phyloP scores from a whole-genome alignment of 2,113 vertebrate genomes.

The Austrofundulus limnaeus region DNA sequence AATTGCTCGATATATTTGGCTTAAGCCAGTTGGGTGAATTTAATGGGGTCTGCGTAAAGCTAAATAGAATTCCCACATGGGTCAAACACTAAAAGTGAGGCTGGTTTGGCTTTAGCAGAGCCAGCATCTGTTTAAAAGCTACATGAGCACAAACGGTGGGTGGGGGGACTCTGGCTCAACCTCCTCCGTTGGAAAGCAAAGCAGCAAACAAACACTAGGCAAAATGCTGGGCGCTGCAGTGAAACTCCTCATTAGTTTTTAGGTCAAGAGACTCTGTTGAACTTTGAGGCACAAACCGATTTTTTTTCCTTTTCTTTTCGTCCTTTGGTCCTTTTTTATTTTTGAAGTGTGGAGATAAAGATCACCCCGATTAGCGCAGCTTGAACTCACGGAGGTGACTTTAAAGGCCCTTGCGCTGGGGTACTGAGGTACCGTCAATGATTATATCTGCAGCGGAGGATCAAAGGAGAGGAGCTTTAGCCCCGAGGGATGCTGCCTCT shows the following conservation, averaged over 20 bases:
- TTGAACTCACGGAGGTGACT: constrained; percentile 53
- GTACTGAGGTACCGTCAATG: constrained; percentile 50
- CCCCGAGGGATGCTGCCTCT: constrained; percentile 58
- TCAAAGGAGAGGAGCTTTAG: constrained; percentile 68
- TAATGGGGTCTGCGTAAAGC: constrained; percentile 73
- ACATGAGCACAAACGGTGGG: constrained; percentile 41
- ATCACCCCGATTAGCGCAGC: constrained; percentile 67
- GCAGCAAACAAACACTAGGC: constrained; percentile 60
- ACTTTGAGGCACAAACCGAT: constrained; percentile 47
- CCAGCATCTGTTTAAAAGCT: constrained; percentile 78
- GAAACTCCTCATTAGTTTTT: constrained; percentile 62
- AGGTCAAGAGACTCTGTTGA: constrained; percentile 40
- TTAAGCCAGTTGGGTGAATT: constrained; percentile 65
- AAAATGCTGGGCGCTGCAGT: constrained; percentile 27
- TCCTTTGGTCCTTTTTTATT: constrained; percentile 23
- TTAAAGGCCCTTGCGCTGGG: constrained; percentile 34
- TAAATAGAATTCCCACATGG: constrained; percentile 76
- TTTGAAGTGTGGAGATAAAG: constrained; percentile 73
- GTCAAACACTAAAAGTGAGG: constrained; percentile 75
- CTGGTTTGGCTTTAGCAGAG: constrained; percentile 72
- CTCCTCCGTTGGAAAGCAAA: constrained; percentile 33
- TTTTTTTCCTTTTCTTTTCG: constrained; percentile 26
- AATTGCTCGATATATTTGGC: constrained; percentile 78
- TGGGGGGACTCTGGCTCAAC: constrained; percentile 59
- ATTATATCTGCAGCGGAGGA: constrained; percentile 74